Evolutionary conservation across 2,888 invertebrate species (phyloP), one percentile per base, ranked within the genome.

Genomic region (Drosophila glabriapex): DNA sequence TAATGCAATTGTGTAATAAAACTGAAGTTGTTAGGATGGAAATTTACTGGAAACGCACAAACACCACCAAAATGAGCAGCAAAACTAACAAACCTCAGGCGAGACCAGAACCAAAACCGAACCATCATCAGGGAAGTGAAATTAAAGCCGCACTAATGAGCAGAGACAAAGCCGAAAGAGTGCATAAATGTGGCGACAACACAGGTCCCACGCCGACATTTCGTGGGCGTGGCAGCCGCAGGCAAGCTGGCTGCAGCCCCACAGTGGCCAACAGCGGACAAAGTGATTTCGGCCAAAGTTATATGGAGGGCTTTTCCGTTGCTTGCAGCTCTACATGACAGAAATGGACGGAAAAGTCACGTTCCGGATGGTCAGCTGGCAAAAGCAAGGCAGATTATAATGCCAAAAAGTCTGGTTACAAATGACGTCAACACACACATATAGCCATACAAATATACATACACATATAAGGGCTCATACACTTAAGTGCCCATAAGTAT

Each of bases 61-160:
- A 71, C 35, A 41, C 25, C 64, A 70, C 33, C 68, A 69, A 60
- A 63, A 9, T 28, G n/a, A 56, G 28, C 39, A 41, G 6, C 41
- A 37, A 46, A 70, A 74, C 66, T 60, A 61, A 9, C 31, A 59
- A 64, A 56, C 68, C 75, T 52, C 39, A 68, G 58, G 66, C 67
- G 31, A 41, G 61, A 35, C 41, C 68, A 46, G 39, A 67, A 31
- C 46, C 58, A 60, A 53, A 81, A 54, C 70, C 64, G 67, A 82
- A 64, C 16, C 67, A 68, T 66, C 83, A 72, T 66, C 83, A 72
- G 78, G 74, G 62, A 78, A 70, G 54, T 67, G 78, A 87, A 84
- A 85, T 89, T 89, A 91, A 87, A 85, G 91, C 76, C 90, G 65
- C 90, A 85, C 88, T 87, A 87, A 87, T 87, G 91, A 91, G 87